These are phyloP conservation scores for Dromius quadrimaculatus DNA, from an alignment of 2,888 invertebrate genomes.

Conservation along the genomic window DNA sequence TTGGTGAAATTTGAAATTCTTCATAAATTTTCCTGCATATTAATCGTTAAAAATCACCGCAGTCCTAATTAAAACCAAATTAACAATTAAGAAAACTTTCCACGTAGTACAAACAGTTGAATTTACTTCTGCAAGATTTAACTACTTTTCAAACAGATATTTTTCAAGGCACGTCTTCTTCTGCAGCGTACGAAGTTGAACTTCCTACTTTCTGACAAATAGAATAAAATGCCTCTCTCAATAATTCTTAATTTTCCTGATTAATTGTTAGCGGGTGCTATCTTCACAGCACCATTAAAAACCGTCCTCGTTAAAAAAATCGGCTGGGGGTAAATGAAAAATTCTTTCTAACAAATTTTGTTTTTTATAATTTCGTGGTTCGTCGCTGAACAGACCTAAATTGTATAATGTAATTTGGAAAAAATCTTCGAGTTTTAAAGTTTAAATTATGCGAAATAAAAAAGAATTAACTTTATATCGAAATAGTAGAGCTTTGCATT, in stretches of 20 bases:
- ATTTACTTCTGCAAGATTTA: constrained; percentile 16
- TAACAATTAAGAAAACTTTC: constrained; percentile 19
- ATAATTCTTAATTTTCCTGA: constrained; percentile 45
- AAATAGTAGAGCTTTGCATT: constrained; percentile 30
- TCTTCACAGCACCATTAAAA: neutral
- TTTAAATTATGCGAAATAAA: constrained; percentile 39
- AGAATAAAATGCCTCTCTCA: constrained; percentile 31
- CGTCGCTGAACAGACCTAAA: constrained; percentile 26
- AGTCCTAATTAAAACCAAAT: constrained; percentile 27
- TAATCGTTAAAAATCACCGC: constrained; percentile 4
- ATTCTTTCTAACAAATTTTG: constrained; percentile 25
- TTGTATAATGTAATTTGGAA: constrained; percentile 40
- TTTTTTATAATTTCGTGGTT: constrained; percentile 31
- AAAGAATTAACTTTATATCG: constrained; percentile 44
- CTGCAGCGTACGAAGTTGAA: constrained; percentile 12
- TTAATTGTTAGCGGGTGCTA: constrained; percentile 34
- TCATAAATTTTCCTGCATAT: no score
- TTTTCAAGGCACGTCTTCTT: constrained; percentile 25
- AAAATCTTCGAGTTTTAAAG: constrained; percentile 16
- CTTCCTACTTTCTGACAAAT: constrained; percentile 4
- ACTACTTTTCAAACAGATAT: constrained; percentile 37
- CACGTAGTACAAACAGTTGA: constrained; percentile 10
- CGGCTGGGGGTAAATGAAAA: constrained; percentile 40
- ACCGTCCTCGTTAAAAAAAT: neutral
- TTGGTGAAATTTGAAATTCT: no score